These are phyloP conservation scores for Pseudotriccus pelzelni DNA, from an alignment of 2,797 vertebrate species.

Conservation along the genomic window DNA sequence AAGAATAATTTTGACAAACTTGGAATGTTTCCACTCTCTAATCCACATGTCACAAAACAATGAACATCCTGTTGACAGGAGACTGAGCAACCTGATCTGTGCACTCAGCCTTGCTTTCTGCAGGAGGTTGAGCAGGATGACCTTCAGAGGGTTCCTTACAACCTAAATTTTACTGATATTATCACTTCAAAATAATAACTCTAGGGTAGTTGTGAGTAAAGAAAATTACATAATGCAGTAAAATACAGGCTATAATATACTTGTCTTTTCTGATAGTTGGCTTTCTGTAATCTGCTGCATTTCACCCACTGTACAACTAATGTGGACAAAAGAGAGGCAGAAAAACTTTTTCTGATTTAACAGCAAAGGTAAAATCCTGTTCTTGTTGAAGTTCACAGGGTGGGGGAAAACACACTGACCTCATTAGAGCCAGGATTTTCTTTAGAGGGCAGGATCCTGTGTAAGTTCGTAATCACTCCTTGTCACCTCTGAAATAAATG, in stretches of 20 bases:
- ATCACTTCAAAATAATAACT: not conserved
- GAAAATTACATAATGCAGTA: not conserved
- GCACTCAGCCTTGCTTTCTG: not conserved
- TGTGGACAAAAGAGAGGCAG: not conserved
- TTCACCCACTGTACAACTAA: not conserved
- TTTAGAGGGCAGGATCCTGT: not conserved
- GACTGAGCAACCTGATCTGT: not conserved
- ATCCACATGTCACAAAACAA: not conserved
- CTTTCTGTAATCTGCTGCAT: not conserved
- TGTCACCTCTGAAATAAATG: conserved; percentile 22
- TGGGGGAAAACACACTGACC: not conserved
- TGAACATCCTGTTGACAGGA: not conserved
- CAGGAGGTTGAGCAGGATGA: not conserved
- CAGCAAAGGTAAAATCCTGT: not conserved
- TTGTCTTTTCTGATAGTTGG: not conserved
- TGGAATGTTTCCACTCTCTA: not conserved
- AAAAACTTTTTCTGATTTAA: not conserved
- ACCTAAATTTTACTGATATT: not conserved
- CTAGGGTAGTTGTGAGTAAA: not conserved
- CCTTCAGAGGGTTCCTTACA: not conserved
- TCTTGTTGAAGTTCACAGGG: not conserved
- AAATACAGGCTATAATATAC: not conserved
- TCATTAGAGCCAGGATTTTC: conserved; percentile 27
- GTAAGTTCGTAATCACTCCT: not conserved
- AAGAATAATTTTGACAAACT: not conserved